A percentile compares a stretch with the other conserved stretches of the same genome.
Evolutionary conservation across 2,113 vertebrate species (phyloP).

Genomic region (Gymnorhina tibicen): DNA sequence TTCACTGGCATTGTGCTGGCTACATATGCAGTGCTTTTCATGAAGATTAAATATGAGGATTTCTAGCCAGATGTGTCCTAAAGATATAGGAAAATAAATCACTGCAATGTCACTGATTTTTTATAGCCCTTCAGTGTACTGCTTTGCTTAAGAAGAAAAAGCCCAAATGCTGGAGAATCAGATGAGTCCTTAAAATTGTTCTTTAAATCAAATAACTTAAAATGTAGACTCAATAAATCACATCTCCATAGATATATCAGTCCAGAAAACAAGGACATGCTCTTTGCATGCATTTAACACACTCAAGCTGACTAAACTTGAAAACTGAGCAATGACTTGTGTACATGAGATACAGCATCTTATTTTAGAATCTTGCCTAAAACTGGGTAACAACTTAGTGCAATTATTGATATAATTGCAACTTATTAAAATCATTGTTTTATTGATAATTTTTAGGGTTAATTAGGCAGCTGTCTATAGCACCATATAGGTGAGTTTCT

Average conservation of each 20-base stretch:
- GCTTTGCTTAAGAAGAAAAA: background rate
- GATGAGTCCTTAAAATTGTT: background rate
- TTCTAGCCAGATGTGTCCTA: background rate
- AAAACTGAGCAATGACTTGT: background rate
- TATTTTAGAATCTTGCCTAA: background rate
- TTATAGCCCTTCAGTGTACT: background rate
- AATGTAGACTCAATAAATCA: background rate
- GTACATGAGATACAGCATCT: background rate
- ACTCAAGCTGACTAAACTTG: background rate
- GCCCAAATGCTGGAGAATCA: background rate
- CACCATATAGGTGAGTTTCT: background rate
- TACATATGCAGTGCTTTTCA: background rate
- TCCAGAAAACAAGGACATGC: background rate
- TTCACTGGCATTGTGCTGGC: background rate
- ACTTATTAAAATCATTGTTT: background rate
- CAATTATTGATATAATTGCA: background rate
- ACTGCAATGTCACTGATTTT: background rate
- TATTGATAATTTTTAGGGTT: background rate
- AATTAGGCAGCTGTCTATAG: background rate
- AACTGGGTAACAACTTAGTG: background rate
- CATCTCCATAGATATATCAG: background rate
- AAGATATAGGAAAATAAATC: background rate
- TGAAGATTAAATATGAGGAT: background rate
- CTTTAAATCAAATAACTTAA: background rate
- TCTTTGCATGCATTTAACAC: background rate